A percentile compares a stretch with the other conserved stretches of the same genome.
Evolutionary conservation across 2,797 vertebrate species (phyloP).

Genomic region (Coregonus sp.): DNA sequence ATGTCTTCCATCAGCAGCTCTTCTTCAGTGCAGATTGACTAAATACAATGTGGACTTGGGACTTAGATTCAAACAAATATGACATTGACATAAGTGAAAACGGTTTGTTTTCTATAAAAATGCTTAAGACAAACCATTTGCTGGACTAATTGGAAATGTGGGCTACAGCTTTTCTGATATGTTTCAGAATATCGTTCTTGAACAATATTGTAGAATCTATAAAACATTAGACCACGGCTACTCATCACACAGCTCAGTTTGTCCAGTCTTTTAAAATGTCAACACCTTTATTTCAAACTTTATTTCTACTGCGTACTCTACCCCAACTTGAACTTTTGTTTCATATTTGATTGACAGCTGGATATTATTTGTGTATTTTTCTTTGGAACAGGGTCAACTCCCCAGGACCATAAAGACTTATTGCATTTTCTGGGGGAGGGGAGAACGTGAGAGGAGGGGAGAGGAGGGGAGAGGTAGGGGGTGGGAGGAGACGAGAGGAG

Average conservation of each 20-base stretch:
- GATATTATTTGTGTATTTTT: not conserved
- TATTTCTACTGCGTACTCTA: not conserved
- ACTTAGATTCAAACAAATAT: not conserved
- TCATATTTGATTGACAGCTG: constrained; percentile 1
- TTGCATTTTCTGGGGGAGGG: not conserved
- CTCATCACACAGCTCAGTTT: not conserved
- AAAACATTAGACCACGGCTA: not conserved
- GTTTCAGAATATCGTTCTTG: not conserved
- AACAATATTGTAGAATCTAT: not conserved
- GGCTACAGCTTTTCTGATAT: not conserved
- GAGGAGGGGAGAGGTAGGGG: not conserved
- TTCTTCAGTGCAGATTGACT: not conserved
- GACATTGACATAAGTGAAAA: not conserved
- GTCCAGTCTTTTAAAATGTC: not conserved
- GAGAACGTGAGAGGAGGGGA: not conserved
- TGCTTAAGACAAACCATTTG: not conserved
- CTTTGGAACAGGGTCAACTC: not conserved
- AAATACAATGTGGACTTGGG: not conserved
- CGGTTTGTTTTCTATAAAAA: not conserved
- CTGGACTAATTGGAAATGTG: not conserved
- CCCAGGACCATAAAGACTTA: too few species aligned
- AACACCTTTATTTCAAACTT: not conserved
- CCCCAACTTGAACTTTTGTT: not conserved
- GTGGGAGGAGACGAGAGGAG: not conserved
- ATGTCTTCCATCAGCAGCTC: not conserved